Percentiles rank a stretch among this genome's conserved stretches.
Conservation (phyloP, 1,140 invertebrate genomes). For the Hormaphis cornu region DNA sequence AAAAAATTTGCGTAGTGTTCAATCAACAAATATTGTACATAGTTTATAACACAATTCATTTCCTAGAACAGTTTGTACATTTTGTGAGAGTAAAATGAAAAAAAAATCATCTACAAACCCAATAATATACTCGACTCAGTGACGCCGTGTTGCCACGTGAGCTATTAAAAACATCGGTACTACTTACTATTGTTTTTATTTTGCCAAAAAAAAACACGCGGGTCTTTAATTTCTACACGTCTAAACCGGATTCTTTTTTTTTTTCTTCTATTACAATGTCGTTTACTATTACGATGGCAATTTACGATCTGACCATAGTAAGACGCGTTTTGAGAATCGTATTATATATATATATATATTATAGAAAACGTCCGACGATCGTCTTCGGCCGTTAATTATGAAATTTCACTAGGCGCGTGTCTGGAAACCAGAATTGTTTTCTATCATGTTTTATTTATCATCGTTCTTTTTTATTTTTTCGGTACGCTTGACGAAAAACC, state of each 20-base stretch:
- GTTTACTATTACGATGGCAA: slow-evolving; percentile 21
- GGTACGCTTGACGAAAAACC: neutral
- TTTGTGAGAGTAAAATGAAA: too few relatives aligned
- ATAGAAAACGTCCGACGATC: slow-evolving; percentile 32
- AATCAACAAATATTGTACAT: too few relatives aligned
- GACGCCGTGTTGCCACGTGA: too few relatives aligned
- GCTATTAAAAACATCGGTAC: too few relatives aligned
- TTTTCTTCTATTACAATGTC: neutral
- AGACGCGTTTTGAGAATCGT: slow-evolving; percentile 3
- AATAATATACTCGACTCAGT: too few relatives aligned
- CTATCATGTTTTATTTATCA: neutral
- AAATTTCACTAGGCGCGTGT: slow-evolving; percentile 33
- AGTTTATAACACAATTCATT: too few relatives aligned
- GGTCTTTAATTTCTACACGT: slow-evolving; percentile 5
- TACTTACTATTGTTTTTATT: neutral
- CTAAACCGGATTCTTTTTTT: neutral
- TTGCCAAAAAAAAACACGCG: neutral
- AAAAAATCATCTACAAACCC: too few relatives aligned
- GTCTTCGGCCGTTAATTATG: slow-evolving; percentile 26
- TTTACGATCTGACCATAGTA: slow-evolving; percentile 29
- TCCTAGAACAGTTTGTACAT: too few relatives aligned
- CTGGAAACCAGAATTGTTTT: slow-evolving; percentile 20
- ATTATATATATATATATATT: too few relatives aligned
- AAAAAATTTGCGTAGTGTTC: too few relatives aligned
- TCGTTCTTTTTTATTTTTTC: neutral